Conservation (phyloP, 2,888 invertebrate genomes). For the Noctua janthina region DNA sequence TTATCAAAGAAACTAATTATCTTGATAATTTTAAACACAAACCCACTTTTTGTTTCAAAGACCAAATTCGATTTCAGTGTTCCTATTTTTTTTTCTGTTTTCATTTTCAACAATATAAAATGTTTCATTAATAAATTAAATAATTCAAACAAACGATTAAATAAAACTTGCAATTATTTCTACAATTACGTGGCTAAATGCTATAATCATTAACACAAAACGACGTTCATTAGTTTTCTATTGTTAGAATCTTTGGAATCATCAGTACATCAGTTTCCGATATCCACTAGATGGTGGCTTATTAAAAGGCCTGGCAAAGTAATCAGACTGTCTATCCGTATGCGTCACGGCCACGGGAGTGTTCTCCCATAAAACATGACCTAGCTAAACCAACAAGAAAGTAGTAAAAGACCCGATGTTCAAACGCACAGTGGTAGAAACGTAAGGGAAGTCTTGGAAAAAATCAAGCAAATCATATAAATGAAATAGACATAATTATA, state of each 20-base stretch:
- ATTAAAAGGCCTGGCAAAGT: slow-evolving; percentile 9
- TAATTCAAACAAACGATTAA: background rate
- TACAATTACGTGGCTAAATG: background rate
- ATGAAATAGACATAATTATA: background rate
- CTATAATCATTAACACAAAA: background rate
- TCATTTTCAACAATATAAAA: background rate
- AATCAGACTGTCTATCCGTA: background rate
- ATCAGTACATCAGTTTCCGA: background rate
- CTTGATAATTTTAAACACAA: no score
- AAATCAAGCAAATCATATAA: background rate
- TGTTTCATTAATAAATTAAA: background rate
- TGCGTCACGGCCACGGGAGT: slow-evolving; percentile 16
- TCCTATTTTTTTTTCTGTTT: no score
- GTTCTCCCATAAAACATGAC: slow-evolving; percentile 36
- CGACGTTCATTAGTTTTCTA: no score
- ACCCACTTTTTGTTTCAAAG: no score
- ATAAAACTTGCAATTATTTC: background rate
- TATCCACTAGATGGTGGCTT: background rate
- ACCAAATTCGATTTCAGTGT: no score
- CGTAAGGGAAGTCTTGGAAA: background rate
- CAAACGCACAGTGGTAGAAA: background rate
- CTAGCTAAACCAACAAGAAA: slow-evolving; percentile 14
- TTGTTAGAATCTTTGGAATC: background rate
- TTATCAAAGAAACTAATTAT: no score
- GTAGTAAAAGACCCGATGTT: background rate